A percentile compares a stretch with the other conserved stretches of the same genome.
Evolutionary conservation across 2,888 invertebrate genomes (phyloP).

Genomic region (Galerucella pusilla): DNA sequence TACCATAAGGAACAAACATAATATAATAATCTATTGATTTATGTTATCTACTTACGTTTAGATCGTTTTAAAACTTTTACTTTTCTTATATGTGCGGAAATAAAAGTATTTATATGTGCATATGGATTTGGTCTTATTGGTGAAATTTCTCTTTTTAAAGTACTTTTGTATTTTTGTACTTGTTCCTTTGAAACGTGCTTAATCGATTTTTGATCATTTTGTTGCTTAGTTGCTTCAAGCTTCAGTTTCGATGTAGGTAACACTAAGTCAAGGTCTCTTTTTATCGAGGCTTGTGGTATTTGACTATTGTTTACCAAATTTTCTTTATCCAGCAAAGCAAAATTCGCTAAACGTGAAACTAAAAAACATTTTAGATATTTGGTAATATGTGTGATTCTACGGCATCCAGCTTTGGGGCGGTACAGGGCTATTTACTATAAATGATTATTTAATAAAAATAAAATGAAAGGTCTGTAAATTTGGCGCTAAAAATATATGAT

Average conservation of each 20-base stretch:
- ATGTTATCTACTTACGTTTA: background rate
- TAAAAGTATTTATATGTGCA: background rate
- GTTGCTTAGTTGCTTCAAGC: background rate
- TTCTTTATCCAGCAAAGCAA: background rate
- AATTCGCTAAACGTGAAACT: background rate
- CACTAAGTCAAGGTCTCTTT: background rate
- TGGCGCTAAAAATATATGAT: background rate
- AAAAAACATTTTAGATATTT: background rate
- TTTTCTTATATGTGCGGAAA: background rate
- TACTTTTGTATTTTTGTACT: background rate
- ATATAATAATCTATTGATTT: background rate
- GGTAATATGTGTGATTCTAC: background rate
- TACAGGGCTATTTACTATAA: no score
- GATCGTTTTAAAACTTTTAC: background rate
- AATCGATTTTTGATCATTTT: background rate
- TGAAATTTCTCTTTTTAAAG: background rate
- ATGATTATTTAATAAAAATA: no score
- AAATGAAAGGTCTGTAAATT: no score
- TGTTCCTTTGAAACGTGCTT: background rate
- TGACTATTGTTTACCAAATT: background rate
- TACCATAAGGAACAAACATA: no score
- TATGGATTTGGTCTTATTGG: slow-evolving; percentile 1
- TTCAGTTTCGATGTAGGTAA: background rate
- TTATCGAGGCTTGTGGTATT: background rate
- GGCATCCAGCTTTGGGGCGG: no score